Evolutionary conservation across 1,140 invertebrate genomes (phyloP).

Genomic region (Penaeus indicus): DNA sequence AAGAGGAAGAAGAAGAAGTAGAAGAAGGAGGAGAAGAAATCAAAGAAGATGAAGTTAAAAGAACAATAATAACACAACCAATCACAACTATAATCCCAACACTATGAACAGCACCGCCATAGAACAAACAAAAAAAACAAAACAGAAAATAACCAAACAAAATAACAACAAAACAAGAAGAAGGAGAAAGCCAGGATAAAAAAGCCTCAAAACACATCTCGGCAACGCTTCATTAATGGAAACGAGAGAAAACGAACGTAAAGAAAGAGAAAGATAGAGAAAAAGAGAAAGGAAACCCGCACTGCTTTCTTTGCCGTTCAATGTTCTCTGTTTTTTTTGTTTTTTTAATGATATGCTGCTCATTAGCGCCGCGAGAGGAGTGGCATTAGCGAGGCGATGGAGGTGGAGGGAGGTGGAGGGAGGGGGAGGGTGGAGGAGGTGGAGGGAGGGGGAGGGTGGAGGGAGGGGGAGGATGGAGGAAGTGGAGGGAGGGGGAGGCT

Average conservation of each 20-base stretch:
- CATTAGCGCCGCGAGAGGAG: background rate
- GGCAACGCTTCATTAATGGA: background rate
- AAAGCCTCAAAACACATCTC: background rate
- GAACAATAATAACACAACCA: no score
- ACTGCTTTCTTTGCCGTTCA: background rate
- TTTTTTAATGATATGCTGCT: background rate
- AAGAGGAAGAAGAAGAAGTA: no score
- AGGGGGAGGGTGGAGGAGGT: background rate
- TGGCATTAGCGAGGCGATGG: background rate
- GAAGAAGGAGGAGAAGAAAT: no score
- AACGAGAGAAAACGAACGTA: background rate
- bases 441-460: background rate
- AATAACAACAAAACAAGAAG: no score
- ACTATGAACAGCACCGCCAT: no score
- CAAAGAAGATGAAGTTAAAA: no score
- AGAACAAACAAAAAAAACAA: no score
- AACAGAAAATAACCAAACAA: no score
- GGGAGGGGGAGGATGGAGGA: background rate
- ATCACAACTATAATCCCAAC: no score
- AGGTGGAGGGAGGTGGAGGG: background rate
- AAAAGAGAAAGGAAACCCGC: conserved; percentile 28
- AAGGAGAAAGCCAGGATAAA: no score
- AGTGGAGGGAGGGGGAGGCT: no score
- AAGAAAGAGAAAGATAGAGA: conserved; percentile 8
- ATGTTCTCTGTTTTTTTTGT: background rate